phyloP scores from a whole-genome alignment of 2,797 vertebrate genomes.

The Jordanella pulchra region DNA sequence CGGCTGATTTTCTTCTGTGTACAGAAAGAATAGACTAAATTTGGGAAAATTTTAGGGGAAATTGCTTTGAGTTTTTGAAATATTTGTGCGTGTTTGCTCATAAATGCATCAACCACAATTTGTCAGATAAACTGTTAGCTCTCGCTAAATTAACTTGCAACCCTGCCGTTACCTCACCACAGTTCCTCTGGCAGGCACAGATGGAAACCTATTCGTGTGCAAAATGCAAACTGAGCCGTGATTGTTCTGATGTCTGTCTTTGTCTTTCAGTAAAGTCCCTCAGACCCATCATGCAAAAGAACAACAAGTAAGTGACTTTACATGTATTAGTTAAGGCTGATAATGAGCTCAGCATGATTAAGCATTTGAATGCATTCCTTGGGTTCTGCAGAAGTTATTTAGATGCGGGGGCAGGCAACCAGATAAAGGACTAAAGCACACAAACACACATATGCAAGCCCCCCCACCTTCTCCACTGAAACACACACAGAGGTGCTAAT shows the following conservation, averaged over 20 bases:
- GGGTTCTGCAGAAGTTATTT: slow-evolving; percentile 73
- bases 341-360: slow-evolving; percentile 78
- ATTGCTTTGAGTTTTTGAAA: neutral
- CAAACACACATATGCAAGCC: slow-evolving; percentile 40
- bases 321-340: slow-evolving; percentile 83
- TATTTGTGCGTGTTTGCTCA: neutral
- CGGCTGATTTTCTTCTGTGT: neutral
- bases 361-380: slow-evolving; percentile 78
- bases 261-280: slow-evolving; percentile 67
- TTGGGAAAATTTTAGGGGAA: neutral
- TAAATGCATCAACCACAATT: neutral
- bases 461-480: slow-evolving; percentile 25
- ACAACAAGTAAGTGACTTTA: slow-evolving; percentile 77
- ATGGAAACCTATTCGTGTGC: slow-evolving; percentile 81
- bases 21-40: neutral
- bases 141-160: slow-evolving; percentile 11
- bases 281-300: slow-evolving; percentile 71
- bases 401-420: slow-evolving; percentile 46
- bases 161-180: slow-evolving; percentile 63
- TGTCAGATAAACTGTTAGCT: slow-evolving; percentile 12
- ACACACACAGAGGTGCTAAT: slow-evolving; percentile 55
- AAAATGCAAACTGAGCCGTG: slow-evolving; percentile 74
- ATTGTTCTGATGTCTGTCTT: slow-evolving; percentile 74
- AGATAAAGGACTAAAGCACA: slow-evolving; percentile 66
- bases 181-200: slow-evolving; percentile 70